These are phyloP conservation scores for Ctenosaura bakeri DNA, from an alignment of 2,797 vertebrate species.

Conservation along the genomic window DNA sequence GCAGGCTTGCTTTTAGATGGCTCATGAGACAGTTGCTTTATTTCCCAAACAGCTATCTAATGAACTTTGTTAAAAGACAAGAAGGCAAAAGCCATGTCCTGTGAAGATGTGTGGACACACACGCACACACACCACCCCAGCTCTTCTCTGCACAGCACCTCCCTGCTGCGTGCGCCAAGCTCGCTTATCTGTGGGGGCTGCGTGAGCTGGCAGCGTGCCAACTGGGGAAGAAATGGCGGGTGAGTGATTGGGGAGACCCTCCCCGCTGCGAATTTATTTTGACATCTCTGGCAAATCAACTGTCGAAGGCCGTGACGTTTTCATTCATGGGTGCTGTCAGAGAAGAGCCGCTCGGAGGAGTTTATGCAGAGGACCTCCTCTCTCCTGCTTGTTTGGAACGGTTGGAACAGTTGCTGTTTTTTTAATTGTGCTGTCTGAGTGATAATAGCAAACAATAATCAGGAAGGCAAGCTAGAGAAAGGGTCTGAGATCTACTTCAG, in stretches of 20 bases:
- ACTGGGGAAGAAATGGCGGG: conserved; percentile 37
- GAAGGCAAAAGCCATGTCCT: conserved; percentile 50
- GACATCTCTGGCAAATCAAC: conserved; percentile 58
- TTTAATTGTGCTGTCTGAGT: conserved; percentile 70
- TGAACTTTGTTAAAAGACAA: conserved; percentile 62
- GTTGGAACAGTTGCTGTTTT: conserved; percentile 66
- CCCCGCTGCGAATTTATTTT: neutral
- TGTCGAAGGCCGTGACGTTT: conserved; percentile 73
- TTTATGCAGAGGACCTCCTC: conserved; percentile 28
- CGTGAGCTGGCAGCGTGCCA: conserved; percentile 55
- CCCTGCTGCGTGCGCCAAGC: conserved; percentile 45
- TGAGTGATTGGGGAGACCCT: conserved; percentile 40
- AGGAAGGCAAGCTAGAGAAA: neutral
- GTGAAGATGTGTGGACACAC: conserved; percentile 25
- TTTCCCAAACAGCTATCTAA: conserved; percentile 58
- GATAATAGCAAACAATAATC: neutral
- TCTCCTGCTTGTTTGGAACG: conserved; percentile 43
- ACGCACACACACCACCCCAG: neutral
- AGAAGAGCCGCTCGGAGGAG: conserved; percentile 45
- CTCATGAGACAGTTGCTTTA: conserved; percentile 66
- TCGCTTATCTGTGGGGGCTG: conserved; percentile 28
- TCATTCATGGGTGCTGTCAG: conserved; percentile 67
- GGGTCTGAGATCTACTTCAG: neutral
- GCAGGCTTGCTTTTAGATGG: conserved; percentile 44
- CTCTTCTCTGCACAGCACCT: conserved; percentile 14